Evolutionary conservation across 2,113 vertebrate genomes (phyloP).

Genomic region (Rousettus leschenaultii): DNA sequence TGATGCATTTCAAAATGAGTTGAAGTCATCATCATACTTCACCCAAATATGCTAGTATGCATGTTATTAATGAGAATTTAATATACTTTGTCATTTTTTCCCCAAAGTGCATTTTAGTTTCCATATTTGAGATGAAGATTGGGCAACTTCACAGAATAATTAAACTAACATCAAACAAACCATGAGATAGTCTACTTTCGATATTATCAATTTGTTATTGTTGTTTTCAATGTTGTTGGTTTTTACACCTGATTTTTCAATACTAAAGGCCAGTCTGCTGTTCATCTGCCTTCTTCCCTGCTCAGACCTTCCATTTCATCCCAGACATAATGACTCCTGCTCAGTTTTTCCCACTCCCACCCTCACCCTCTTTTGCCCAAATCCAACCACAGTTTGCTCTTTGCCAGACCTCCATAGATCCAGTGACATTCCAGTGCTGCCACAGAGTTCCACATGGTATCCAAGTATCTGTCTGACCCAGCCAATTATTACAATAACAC

Average conservation of each 20-base stretch:
- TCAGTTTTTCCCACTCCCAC: slow-evolving; percentile 61
- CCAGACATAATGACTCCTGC: slow-evolving; percentile 66
- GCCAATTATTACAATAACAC: slow-evolving; percentile 66
- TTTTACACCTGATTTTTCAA: slow-evolving; percentile 42
- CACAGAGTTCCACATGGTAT: slow-evolving; percentile 57
- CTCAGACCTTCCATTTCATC: slow-evolving; percentile 57
- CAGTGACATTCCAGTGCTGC: slow-evolving; percentile 57
- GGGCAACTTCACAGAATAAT: neutral
- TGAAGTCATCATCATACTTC: neutral
- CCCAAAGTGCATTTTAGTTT: neutral
- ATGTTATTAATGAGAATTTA: neutral
- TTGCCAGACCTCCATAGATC: slow-evolving; percentile 70
- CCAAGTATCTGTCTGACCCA: slow-evolving; percentile 53
- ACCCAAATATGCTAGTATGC: neutral
- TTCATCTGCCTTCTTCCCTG: neutral
- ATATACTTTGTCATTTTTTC: neutral
- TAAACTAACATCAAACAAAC: neutral
- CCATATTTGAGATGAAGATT: neutral
- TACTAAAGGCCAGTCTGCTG: neutral
- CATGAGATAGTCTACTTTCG: neutral
- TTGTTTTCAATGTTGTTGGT: neutral
- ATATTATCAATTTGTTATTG: neutral
- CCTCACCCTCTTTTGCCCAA: slow-evolving; percentile 63
- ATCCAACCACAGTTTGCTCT: slow-evolving; percentile 60
- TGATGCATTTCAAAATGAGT: neutral